Conservation (phyloP, 2,888 invertebrate genomes). For the Chalcosyrphus nemorum region DNA sequence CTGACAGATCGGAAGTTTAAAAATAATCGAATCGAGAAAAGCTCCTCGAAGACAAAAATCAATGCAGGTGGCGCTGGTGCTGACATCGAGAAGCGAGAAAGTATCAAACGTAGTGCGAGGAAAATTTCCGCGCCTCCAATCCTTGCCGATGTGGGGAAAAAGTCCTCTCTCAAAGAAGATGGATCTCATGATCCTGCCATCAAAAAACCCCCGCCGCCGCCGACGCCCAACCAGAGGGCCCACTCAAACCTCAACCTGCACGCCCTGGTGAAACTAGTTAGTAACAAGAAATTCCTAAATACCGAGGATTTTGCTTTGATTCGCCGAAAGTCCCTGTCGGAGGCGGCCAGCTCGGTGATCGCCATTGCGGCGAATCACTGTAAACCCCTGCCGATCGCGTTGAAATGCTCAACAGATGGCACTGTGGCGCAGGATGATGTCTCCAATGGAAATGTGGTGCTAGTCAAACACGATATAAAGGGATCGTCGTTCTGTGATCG, state of each 20-base stretch:
- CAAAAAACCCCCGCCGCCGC: slow-evolving; percentile 70
- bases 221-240: slow-evolving; percentile 65
- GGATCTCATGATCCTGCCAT: neutral
- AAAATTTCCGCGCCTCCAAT: slow-evolving; percentile 76
- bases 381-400: slow-evolving; percentile 76
- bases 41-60: slow-evolving; percentile 79
- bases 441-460: slow-evolving; percentile 76
- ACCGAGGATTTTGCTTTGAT: slow-evolving; percentile 78
- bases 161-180: slow-evolving; percentile 18
- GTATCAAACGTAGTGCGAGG: slow-evolving; percentile 75
- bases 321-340: slow-evolving; percentile 78
- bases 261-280: slow-evolving; percentile 78
- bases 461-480: slow-evolving; percentile 76
- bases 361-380: slow-evolving; percentile 75
- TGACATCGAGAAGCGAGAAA: slow-evolving; percentile 77
- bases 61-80: slow-evolving; percentile 55
- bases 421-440: slow-evolving; percentile 73
- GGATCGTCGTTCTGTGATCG: slow-evolving; percentile 75
- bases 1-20: slow-evolving; percentile 80
- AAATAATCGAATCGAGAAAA: slow-evolving; percentile 80
- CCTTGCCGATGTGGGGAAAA: slow-evolving; percentile 37
- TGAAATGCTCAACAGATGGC: slow-evolving; percentile 75
- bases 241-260: slow-evolving; percentile 79
- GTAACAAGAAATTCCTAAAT: slow-evolving; percentile 78
- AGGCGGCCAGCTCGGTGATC: slow-evolving; percentile 76